Conservation (phyloP, 2,888 invertebrate species). For the Tridacna gigas region DNA sequence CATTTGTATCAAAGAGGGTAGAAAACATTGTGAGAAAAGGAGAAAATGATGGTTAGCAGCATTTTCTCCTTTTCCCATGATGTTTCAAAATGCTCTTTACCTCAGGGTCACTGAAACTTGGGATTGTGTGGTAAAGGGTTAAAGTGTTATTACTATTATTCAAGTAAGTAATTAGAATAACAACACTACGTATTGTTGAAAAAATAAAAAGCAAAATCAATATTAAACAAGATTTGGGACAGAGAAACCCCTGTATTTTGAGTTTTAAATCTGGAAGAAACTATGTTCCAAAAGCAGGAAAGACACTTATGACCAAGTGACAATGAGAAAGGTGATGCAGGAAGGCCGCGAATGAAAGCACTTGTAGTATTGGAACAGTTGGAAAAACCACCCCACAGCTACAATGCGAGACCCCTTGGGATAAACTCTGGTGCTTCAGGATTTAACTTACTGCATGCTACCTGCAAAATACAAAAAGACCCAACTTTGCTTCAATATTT, state of each 20-base stretch:
- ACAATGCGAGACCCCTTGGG: constrained; percentile 66
- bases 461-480: constrained; percentile 63
- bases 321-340: background rate
- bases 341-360: constrained; percentile 52
- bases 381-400: constrained; percentile 37
- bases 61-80: constrained; percentile 1
- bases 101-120: background rate
- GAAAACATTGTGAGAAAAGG: constrained; percentile 8
- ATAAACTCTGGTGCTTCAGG: constrained; percentile 82
- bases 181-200: too few relatives aligned
- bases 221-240: too few relatives aligned
- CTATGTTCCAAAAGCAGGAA: too few relatives aligned
- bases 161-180: too few relatives aligned
- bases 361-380: constrained; percentile 46
- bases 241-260: too few relatives aligned
- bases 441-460: constrained; percentile 75
- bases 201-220: too few relatives aligned
- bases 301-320: too few relatives aligned
- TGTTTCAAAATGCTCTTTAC: background rate
- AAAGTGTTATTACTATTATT: too few relatives aligned
- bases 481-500: too few relatives aligned
- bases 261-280: too few relatives aligned
- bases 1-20: background rate
- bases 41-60: background rate
- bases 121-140: background rate